These are phyloP conservation scores for Hestina assimilis DNA, from an alignment of 1,140 invertebrate genomes.

Conservation along the genomic window DNA sequence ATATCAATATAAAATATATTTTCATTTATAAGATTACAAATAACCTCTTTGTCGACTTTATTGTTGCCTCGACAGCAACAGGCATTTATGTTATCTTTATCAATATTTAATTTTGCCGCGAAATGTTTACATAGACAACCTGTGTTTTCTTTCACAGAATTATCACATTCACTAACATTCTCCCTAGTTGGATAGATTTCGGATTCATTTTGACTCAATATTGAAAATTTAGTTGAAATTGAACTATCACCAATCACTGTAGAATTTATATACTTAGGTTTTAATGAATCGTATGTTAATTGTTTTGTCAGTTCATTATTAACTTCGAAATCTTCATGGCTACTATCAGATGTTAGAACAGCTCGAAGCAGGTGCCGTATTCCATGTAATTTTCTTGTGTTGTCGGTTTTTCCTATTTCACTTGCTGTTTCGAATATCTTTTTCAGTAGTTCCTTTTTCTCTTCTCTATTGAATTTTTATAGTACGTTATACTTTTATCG, in stretches of 20 bases:
- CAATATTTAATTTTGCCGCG: conserved; percentile 40
- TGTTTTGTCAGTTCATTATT: conserved; percentile 38
- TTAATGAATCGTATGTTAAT: conserved; percentile 34
- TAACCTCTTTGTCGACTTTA: conserved; percentile 35
- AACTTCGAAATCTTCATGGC: conserved; percentile 29
- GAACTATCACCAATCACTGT: conserved; percentile 32
- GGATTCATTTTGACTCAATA: background rate
- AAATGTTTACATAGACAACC: conserved; percentile 38
- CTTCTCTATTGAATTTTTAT: conserved; percentile 25
- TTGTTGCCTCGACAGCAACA: conserved; percentile 31
- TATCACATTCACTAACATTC: conserved; percentile 31
- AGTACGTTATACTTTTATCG: background rate
- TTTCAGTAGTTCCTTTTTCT: conserved; percentile 51
- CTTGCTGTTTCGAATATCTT: conserved; percentile 39
- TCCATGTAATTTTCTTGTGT: conserved; percentile 35
- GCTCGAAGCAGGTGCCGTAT: conserved; percentile 43
- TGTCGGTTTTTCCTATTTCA: conserved; percentile 29
- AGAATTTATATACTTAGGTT: conserved; percentile 37
- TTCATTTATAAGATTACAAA: conserved; percentile 31
- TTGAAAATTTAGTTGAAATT: conserved; percentile 11
- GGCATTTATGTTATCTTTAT: background rate
- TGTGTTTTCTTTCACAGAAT: background rate
- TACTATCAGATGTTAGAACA: conserved; percentile 52
- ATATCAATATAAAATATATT: conserved; percentile 33
- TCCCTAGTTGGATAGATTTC: conserved; percentile 29